Percentiles rank a stretch among this genome's conserved stretches.
Conservation (phyloP, 2,797 vertebrate genomes). For the Dendrocincla fuliginosa region DNA sequence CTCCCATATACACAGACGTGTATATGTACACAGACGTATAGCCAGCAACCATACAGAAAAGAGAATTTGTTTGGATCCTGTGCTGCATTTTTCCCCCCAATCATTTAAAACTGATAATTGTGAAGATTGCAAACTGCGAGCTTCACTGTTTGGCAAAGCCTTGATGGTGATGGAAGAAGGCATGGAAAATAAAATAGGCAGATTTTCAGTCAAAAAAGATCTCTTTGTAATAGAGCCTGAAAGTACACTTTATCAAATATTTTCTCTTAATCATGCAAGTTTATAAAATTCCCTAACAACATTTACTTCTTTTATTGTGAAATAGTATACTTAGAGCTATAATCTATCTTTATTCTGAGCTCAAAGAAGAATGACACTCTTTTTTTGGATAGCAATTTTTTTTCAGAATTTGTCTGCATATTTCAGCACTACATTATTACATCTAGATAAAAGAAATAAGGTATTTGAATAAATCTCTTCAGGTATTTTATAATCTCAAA, state of each 20-base stretch:
- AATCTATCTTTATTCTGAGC: background rate
- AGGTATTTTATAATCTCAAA: background rate
- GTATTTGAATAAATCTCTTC: background rate
- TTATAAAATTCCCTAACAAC: background rate
- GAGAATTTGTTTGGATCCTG: background rate
- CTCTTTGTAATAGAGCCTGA: background rate
- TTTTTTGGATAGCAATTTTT: background rate
- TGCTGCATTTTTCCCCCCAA: background rate
- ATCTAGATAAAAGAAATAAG: background rate
- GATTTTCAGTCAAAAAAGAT: background rate
- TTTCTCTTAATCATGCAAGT: background rate
- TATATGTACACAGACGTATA: background rate
- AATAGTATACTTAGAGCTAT: background rate
- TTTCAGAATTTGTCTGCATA: background rate
- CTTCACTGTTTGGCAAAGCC: background rate
- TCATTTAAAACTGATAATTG: background rate
- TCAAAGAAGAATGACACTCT: background rate
- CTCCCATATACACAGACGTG: background rate
- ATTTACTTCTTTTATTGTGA: background rate
- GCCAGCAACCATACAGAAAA: background rate
- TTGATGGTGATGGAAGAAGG: background rate
- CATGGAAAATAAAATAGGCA: background rate
- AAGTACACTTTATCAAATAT: background rate
- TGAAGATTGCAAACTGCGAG: background rate
- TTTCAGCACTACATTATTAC: background rate